These are phyloP conservation scores for Petrocephalus sullivani DNA, from an alignment of 2,797 vertebrate species.

Conservation along the genomic window DNA sequence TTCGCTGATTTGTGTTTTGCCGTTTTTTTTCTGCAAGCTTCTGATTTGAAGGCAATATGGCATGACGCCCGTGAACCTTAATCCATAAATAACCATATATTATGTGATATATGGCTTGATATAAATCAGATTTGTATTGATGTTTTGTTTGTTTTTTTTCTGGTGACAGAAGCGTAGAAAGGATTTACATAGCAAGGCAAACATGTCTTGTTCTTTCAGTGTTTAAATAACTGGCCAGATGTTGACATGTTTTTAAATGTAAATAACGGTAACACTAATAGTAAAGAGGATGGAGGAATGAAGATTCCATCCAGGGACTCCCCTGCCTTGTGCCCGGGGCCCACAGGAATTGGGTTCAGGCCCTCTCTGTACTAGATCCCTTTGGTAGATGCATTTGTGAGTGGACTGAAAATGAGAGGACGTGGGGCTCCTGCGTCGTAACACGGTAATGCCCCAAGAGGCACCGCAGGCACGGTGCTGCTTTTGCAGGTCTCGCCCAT, in stretches of 20 bases:
- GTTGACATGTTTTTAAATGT: neutral
- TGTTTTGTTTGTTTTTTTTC: neutral
- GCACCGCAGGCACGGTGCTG: too few species aligned
- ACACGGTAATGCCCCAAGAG: neutral
- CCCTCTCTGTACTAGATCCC: neutral
- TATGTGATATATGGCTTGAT: neutral
- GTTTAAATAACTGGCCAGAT: neutral
- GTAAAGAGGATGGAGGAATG: neutral
- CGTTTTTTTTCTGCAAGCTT: neutral
- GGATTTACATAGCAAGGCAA: neutral
- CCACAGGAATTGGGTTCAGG: neutral
- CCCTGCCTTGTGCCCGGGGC: neutral
- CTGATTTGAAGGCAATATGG: constrained; percentile 8
- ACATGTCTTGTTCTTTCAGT: neutral
- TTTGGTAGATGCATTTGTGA: neutral
- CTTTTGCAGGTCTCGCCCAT: neutral
- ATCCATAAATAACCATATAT: neutral
- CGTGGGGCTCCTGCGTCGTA: neutral
- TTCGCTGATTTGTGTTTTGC: constrained; percentile 48
- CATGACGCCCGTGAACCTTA: neutral
- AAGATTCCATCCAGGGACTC: neutral
- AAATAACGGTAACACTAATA: neutral
- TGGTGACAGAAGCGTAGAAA: neutral
- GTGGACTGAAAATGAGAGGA: neutral
- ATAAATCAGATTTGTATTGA: neutral